These are phyloP conservation scores for Oscheius onirici DNA, from an alignment of 2,888 invertebrate species.

Conservation along the genomic window DNA sequence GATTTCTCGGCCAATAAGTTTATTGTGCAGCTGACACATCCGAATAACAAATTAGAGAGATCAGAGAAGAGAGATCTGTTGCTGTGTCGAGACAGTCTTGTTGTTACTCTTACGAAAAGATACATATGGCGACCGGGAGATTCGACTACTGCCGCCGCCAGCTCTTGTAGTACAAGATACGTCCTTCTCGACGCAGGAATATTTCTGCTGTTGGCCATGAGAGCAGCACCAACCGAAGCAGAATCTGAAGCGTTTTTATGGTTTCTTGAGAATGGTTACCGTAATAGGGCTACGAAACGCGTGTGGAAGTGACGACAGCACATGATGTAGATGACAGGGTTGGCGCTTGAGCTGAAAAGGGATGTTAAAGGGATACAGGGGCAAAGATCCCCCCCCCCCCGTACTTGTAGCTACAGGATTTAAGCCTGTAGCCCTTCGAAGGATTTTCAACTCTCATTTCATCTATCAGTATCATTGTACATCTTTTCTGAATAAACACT, in stretches of 20 bases:
- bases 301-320: slow-evolving; percentile 62
- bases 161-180: not conserved
- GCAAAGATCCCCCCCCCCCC: too few relatives aligned
- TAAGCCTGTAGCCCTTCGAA: too few relatives aligned
- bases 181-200: slow-evolving; percentile 25
- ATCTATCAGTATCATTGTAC: too few relatives aligned
- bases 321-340: slow-evolving; percentile 61
- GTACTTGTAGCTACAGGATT: too few relatives aligned
- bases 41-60: not conserved
- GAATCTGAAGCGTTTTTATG: not conserved
- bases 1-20: too few relatives aligned
- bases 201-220: not conserved
- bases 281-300: slow-evolving; percentile 33
- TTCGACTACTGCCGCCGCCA: not conserved
- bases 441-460: too few relatives aligned
- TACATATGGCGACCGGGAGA: slow-evolving; percentile 28
- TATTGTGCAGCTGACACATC: not conserved
- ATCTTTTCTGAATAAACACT: too few relatives aligned
- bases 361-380: too few relatives aligned
- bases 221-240: not conserved
- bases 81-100: not conserved
- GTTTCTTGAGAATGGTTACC: slow-evolving; percentile 5
- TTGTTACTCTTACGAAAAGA: slow-evolving; percentile 32
- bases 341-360: slow-evolving; percentile 53
- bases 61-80: slow-evolving; percentile 27